Evolutionary conservation across 2,113 vertebrate species (phyloP).

Genomic region (Pseudopipra pipra): DNA sequence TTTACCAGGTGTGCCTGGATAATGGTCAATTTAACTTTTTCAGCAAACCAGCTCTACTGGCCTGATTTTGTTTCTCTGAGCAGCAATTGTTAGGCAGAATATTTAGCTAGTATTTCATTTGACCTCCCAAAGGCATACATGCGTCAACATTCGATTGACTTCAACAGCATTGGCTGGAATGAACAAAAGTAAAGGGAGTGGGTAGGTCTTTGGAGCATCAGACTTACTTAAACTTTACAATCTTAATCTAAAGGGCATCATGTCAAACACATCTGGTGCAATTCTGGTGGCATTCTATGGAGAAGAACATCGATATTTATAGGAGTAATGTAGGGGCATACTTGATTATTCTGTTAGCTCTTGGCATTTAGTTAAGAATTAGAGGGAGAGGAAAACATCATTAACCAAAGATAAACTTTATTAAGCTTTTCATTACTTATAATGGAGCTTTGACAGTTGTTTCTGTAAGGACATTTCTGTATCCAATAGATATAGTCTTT

Average conservation of each 20-base stretch:
- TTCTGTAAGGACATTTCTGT: not conserved
- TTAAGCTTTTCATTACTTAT: not conserved
- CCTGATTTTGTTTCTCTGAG: not conserved
- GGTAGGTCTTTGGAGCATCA: not conserved
- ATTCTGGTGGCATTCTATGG: not conserved
- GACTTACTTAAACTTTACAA: not conserved
- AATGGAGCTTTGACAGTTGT: not conserved
- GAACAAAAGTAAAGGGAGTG: not conserved
- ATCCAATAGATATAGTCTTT: not conserved
- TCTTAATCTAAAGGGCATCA: not conserved
- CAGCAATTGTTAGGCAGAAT: not conserved
- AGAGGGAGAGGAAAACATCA: not conserved
- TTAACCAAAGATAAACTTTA: constrained; percentile 3
- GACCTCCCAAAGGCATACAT: rapidly evolving
- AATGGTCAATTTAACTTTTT: not conserved
- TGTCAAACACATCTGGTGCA: not conserved
- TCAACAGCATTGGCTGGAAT: not conserved
- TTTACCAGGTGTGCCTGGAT: not conserved
- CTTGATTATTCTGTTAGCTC: not conserved
- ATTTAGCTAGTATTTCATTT: rapidly evolving
- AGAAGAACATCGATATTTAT: not conserved
- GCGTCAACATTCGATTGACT: rapidly evolving
- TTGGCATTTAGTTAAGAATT: not conserved
- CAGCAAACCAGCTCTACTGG: not conserved
- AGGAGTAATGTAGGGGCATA: not conserved